Percentiles rank a stretch among this genome's conserved stretches.
Conservation (phyloP, 2,113 vertebrate genomes). For the Porphyrio hochstetteri region DNA sequence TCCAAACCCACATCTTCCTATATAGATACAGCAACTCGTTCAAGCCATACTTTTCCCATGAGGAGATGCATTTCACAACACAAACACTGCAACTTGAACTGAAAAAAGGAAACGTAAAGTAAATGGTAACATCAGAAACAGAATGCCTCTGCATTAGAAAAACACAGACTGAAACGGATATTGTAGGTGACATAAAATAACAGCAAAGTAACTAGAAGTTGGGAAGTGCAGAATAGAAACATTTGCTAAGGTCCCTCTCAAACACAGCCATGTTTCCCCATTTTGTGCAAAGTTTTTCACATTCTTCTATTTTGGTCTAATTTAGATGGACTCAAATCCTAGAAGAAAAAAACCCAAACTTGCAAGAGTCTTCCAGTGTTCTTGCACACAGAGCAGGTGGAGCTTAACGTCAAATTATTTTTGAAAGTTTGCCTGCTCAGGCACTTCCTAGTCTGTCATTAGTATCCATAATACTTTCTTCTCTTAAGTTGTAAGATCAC, state of each 20-base stretch:
- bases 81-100: background rate
- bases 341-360: background rate
- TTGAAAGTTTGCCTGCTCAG: background rate
- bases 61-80: background rate
- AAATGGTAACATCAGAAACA: background rate
- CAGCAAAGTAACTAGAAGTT: background rate
- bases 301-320: background rate
- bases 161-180: background rate
- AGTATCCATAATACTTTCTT: background rate
- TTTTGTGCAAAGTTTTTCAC: background rate
- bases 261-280: background rate
- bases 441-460: background rate
- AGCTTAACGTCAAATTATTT: background rate
- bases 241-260: background rate
- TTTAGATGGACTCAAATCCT: background rate
- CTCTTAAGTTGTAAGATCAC: background rate
- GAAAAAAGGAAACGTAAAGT: background rate
- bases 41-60: background rate
- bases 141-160: background rate
- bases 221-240: background rate
- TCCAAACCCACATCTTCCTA: background rate
- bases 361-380: background rate
- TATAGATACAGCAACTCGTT: accelerated
- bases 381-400: background rate
- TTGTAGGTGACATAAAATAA: background rate